A percentile compares a stretch with the other conserved stretches of the same genome.
Conservation (phyloP, 2,113 vertebrate species). For the Cyprinus carpio region DNA sequence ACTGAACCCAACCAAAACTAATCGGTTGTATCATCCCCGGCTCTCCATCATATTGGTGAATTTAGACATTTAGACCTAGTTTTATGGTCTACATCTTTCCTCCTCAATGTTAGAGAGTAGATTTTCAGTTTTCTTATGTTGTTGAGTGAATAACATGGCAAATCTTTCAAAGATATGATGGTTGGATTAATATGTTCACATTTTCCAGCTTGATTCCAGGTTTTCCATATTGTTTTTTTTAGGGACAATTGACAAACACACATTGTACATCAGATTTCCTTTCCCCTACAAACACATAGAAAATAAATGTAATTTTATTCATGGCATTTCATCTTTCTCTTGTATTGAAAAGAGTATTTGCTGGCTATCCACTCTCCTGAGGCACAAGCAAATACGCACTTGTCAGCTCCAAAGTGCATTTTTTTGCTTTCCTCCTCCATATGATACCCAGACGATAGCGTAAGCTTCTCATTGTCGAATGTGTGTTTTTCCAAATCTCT, state of each 20-base stretch:
- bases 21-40: not conserved
- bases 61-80: not conserved
- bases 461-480: conserved; percentile 30
- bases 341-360: conserved; percentile 64
- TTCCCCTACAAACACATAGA: conserved; percentile 58
- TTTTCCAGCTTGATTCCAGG: not conserved
- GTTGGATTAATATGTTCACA: not conserved
- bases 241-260: conserved; percentile 45
- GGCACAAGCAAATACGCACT: conserved; percentile 53
- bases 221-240: not conserved
- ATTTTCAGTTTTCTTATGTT: not conserved
- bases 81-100: not conserved
- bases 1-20: conserved; percentile 19
- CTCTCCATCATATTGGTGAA: not conserved
- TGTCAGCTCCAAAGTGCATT: conserved; percentile 27
- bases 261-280: conserved; percentile 61
- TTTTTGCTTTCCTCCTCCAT: conserved; percentile 24
- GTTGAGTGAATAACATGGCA: not conserved
- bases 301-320: conserved; percentile 71
- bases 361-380: conserved; percentile 55
- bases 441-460: not conserved
- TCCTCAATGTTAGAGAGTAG: not conserved
- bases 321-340: conserved; percentile 62
- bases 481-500: conserved; percentile 29
- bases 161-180: not conserved